Percentiles rank a stretch among this genome's conserved stretches.
Conservation (phyloP, 1,140 invertebrate species). For the Caenorhabditis tropicalis region DNA sequence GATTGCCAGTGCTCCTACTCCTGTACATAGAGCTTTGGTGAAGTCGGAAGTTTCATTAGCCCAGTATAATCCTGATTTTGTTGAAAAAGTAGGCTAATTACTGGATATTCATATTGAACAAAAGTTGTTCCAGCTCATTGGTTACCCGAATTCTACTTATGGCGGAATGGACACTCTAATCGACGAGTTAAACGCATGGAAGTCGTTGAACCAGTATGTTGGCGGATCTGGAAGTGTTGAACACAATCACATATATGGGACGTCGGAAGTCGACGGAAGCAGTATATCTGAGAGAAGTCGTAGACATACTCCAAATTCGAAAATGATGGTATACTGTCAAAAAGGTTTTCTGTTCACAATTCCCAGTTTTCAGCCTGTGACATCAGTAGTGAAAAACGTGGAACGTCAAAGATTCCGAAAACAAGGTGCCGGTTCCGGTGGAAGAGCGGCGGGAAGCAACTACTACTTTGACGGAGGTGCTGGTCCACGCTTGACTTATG, state of each 20-base stretch:
- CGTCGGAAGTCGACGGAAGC: slow-evolving; percentile 32
- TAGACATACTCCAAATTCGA: not conserved
- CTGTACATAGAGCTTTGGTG: slow-evolving; percentile 48
- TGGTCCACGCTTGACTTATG: slow-evolving; percentile 44
- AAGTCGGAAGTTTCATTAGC: slow-evolving; percentile 58
- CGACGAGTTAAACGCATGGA: slow-evolving; percentile 57
- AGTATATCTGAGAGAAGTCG: slow-evolving; percentile 20
- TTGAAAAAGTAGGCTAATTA: slow-evolving; percentile 56
- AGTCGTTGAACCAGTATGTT: slow-evolving; percentile 34
- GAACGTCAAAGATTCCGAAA: slow-evolving; percentile 59
- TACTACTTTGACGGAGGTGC: slow-evolving; percentile 37
- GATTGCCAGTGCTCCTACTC: slow-evolving; percentile 53
- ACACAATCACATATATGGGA: slow-evolving; percentile 20
- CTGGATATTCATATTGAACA: not conserved
- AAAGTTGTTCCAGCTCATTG: slow-evolving; percentile 47
- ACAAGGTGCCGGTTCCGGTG: slow-evolving; percentile 53
- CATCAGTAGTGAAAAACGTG: slow-evolving; percentile 59
- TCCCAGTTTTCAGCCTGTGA: slow-evolving; percentile 53
- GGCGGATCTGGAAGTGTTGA: not conserved
- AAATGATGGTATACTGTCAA: slow-evolving; percentile 7
- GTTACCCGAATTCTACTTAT: slow-evolving; percentile 14
- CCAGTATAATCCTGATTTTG: slow-evolving; percentile 57
- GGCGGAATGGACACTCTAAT: slow-evolving; percentile 55
- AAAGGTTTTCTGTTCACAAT: too few species aligned
- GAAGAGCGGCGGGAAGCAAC: slow-evolving; percentile 33